Conservation (phyloP, 2,888 invertebrate genomes). For the Dynastes grantii region DNA sequence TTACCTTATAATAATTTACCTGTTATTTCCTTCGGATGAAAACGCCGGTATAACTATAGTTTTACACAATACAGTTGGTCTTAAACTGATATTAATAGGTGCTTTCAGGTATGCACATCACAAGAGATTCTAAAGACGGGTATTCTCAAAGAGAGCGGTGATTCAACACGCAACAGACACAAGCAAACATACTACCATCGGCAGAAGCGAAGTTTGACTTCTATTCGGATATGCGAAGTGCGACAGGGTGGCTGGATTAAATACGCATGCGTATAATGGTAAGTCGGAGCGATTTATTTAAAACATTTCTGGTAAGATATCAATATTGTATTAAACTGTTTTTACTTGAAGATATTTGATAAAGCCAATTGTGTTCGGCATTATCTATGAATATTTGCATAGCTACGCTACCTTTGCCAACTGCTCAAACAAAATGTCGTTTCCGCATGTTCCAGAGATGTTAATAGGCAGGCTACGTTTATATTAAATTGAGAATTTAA, state of each 20-base stretch:
- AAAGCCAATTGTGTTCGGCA: not conserved
- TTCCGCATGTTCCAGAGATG: too few relatives aligned
- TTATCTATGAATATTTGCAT: too few relatives aligned
- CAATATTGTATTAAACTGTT: conserved; percentile 12
- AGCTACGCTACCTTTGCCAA: too few relatives aligned
- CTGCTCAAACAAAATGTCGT: too few relatives aligned
- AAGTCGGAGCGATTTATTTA: conserved; percentile 29
- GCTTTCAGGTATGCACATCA: conserved; percentile 29
- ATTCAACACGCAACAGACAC: conserved; percentile 36
- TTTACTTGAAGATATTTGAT: not conserved
- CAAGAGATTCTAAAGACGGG: conserved; percentile 12
- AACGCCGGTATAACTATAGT: conserved; percentile 27
- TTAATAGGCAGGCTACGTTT: too few relatives aligned
- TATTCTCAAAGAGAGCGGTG: conserved; percentile 36
- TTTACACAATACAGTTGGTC: conserved; percentile 21
- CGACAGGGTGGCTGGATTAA: conserved; percentile 41
- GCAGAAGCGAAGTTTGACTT: conserved; percentile 45
- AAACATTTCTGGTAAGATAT: conserved; percentile 27
- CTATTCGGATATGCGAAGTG: conserved; percentile 40
- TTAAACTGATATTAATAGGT: conserved; percentile 5
- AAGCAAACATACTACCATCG: conserved; percentile 37
- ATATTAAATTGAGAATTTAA: too few relatives aligned
- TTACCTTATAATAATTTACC: conserved; percentile 44
- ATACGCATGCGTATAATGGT: conserved; percentile 15
- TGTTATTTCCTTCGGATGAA: conserved; percentile 32